phyloP scores from a whole-genome alignment of 2,888 invertebrate genomes.

The Diloba caeruleocephala region DNA sequence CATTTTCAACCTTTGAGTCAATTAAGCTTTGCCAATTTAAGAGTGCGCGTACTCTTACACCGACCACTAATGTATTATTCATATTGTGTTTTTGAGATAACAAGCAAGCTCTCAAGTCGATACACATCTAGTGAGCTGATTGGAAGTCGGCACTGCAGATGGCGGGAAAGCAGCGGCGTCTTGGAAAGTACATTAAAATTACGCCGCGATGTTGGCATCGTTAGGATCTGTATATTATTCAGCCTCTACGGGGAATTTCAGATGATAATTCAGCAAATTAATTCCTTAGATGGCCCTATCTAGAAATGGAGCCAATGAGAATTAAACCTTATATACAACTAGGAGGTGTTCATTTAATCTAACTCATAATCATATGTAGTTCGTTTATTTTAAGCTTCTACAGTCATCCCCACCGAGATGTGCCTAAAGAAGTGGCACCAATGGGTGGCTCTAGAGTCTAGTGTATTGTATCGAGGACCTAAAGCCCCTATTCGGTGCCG shows the following conservation, averaged over 20 bases:
- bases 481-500: no score
- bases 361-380: constrained; percentile 6
- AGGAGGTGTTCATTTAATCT: not conserved
- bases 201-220: constrained; percentile 61
- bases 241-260: constrained; percentile 29
- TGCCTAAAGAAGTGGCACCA: no score
- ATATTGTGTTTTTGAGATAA: constrained; percentile 89
- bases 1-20: constrained; percentile 87
- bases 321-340: constrained; percentile 6
- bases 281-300: constrained; percentile 28
- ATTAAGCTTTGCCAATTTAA: constrained; percentile 88
- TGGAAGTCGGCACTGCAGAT: constrained; percentile 72
- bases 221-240: constrained; percentile 41
- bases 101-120: constrained; percentile 85
- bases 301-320: constrained; percentile 27
- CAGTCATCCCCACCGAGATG: no score
- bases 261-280: constrained; percentile 29
- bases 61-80: constrained; percentile 87
- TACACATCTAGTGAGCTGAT: constrained; percentile 87
- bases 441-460: no score
- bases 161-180: constrained; percentile 65
- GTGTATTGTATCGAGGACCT: no score
- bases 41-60: constrained; percentile 76
- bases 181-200: constrained; percentile 76
- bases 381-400: constrained; percentile 1